phyloP scores from a whole-genome alignment of 2,113 vertebrate genomes.

The Nanger granti region DNA sequence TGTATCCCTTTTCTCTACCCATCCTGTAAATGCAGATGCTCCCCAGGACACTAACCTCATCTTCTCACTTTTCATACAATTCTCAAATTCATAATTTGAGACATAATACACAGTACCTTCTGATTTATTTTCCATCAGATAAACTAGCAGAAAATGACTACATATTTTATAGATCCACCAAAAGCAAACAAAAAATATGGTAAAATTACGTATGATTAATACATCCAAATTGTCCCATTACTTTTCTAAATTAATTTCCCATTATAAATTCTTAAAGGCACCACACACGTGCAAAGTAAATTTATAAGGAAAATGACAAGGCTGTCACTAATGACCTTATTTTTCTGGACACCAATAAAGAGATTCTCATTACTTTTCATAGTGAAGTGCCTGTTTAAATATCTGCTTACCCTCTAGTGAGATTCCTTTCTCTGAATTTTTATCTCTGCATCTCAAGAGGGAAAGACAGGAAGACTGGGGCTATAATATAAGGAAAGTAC shows the following conservation, averaged over 20 bases:
- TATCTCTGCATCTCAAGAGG: background rate
- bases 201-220: background rate
- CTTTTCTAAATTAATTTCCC: background rate
- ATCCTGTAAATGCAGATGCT: background rate
- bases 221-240: background rate
- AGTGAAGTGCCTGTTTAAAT: background rate
- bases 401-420: background rate
- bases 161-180: background rate
- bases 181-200: background rate
- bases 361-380: background rate
- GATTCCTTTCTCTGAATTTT: background rate
- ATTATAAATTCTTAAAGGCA: background rate
- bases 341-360: background rate
- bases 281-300: background rate
- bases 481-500: background rate
- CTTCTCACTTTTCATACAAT: background rate
- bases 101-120: background rate
- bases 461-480: background rate
- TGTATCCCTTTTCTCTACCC: background rate
- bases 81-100: background rate
- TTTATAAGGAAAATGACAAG: background rate
- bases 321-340: background rate
- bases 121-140: background rate
- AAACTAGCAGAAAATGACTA: background rate
- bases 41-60: background rate